phyloP scores from a whole-genome alignment of 2,113 vertebrate genomes.

The Ellobius talpinus region DNA sequence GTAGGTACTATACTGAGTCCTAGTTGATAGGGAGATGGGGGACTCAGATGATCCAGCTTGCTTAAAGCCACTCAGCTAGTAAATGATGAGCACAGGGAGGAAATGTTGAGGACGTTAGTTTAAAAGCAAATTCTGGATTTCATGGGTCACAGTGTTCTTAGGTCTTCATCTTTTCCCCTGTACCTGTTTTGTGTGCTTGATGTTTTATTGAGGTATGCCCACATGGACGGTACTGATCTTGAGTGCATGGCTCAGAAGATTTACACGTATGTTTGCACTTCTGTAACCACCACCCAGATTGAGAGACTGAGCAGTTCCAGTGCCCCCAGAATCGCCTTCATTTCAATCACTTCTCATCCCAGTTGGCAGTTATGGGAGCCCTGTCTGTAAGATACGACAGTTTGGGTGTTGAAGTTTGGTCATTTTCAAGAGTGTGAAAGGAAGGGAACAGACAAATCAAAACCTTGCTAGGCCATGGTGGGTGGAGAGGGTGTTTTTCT shows the following conservation, averaged over 20 bases:
- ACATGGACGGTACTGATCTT: not conserved
- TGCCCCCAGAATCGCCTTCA: constrained; percentile 21
- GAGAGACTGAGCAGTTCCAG: constrained; percentile 10
- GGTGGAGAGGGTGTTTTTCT: constrained; percentile 83
- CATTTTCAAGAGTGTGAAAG: constrained; percentile 73
- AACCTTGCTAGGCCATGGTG: constrained; percentile 72
- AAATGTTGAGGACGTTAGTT: not conserved
- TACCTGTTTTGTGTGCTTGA: not conserved
- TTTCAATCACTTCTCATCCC: constrained; percentile 58
- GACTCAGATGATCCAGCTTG: not conserved
- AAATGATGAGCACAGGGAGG: not conserved
- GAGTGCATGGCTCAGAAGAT: not conserved
- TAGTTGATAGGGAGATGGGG: not conserved
- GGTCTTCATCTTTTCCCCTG: not conserved
- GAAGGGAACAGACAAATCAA: constrained; percentile 74
- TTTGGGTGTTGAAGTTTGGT: constrained; percentile 71
- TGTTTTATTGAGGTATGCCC: constrained; percentile 5
- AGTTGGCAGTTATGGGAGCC: constrained; percentile 38
- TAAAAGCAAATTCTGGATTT: constrained; percentile 40
- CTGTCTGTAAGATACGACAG: constrained; percentile 59
- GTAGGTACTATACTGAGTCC: not conserved
- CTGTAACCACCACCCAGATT: not conserved
- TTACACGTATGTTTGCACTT: constrained; percentile 10
- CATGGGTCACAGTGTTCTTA: constrained; percentile 8
- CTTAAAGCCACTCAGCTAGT: constrained; percentile 26